Evolutionary conservation across 1,140 invertebrate species (phyloP).

Genomic region (Hyles vespertilio): DNA sequence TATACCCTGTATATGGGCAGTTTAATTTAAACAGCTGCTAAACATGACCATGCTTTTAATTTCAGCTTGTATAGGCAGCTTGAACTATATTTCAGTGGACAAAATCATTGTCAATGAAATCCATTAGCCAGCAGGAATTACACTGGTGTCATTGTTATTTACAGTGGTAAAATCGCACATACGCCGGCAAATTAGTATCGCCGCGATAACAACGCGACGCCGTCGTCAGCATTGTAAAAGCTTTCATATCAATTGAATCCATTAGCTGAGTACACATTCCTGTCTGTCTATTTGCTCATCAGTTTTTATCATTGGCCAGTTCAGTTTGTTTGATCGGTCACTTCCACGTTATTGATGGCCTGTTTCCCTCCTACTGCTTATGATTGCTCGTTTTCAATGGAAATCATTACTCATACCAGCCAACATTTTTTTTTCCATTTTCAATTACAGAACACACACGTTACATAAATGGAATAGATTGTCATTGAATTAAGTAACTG

Average conservation of each 20-base stretch:
- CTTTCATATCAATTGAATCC: slow-evolving; percentile 76
- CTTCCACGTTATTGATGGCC: slow-evolving; percentile 68
- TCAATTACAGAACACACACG: too few relatives aligned
- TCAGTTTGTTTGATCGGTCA: slow-evolving; percentile 71
- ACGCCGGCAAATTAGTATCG: slow-evolving; percentile 50
- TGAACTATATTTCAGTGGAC: too few relatives aligned
- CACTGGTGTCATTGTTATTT: slow-evolving; percentile 1
- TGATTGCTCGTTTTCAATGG: slow-evolving; percentile 3
- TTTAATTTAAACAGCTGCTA: too few relatives aligned
- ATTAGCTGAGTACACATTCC: slow-evolving; percentile 73
- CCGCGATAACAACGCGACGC: slow-evolving; percentile 56
- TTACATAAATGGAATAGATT: too few relatives aligned
- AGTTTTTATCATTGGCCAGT: slow-evolving; percentile 75
- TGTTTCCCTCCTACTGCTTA: slow-evolving; percentile 39
- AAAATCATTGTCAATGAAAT: too few relatives aligned
- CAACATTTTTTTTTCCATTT: too few relatives aligned
- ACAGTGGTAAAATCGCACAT: slow-evolving; percentile 41
- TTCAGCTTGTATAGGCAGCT: too few relatives aligned
- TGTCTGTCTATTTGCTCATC: slow-evolving; percentile 72
- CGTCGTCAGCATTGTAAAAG: slow-evolving; percentile 70
- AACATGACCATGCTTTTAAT: too few relatives aligned
- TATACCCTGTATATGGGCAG: too few relatives aligned
- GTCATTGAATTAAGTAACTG: too few relatives aligned
- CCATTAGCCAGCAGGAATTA: too few relatives aligned
- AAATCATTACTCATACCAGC: neutral